Conservation (phyloP, 37 sponge, comb jelly and placozoan genomes). For the Spongilla lacustris region DNA sequence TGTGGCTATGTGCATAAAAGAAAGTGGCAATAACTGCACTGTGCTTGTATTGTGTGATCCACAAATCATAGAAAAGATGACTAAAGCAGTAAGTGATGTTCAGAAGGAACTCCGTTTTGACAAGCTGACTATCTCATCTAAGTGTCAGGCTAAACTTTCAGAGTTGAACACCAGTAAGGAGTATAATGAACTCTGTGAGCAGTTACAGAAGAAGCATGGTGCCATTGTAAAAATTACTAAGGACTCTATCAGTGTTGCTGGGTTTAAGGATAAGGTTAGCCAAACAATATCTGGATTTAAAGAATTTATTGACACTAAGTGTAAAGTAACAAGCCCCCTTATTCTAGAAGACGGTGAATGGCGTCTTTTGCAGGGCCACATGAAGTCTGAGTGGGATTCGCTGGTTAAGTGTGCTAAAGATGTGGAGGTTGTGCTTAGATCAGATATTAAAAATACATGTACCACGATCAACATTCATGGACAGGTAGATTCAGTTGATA, state of each 20-base stretch:
- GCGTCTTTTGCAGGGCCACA: conserved; percentile 16
- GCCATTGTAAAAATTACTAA: background rate
- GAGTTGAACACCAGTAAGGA: background rate
- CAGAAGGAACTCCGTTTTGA: background rate
- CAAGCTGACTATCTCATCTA: background rate
- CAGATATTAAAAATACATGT: background rate
- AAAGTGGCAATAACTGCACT: background rate
- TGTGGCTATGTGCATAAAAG: background rate
- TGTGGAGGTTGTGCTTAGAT: background rate
- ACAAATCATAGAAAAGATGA: background rate
- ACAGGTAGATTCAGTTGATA: background rate
- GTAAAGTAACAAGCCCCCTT: conserved; percentile 6
- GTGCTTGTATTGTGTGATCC: background rate
- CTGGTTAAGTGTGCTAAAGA: background rate
- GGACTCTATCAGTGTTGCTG: conserved; percentile 14
- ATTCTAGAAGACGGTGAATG: conserved; percentile 31
- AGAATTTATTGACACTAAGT: conserved; percentile 34
- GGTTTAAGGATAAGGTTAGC: conserved; percentile 11
- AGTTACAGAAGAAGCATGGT: background rate
- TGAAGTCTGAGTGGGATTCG: conserved; percentile 21
- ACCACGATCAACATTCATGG: background rate
- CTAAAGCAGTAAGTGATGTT: background rate
- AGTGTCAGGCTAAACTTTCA: background rate
- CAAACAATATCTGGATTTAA: background rate
- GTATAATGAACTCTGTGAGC: background rate